A percentile compares a stretch with the other conserved stretches of the same genome.
These are phyloP conservation scores for Leptothorax acervorum DNA, from an alignment of 2,888 invertebrate species.

Conservation along the genomic window DNA sequence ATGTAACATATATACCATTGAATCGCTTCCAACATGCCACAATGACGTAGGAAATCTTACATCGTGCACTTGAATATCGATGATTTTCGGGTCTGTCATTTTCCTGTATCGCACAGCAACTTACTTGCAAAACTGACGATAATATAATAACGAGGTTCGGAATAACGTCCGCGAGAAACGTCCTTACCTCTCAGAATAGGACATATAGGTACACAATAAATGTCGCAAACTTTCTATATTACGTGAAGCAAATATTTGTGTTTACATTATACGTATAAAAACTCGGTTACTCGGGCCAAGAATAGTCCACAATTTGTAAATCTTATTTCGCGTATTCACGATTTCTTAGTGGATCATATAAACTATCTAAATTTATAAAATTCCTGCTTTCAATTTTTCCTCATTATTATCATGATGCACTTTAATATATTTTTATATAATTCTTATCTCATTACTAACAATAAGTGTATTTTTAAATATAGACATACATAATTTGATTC, in stretches of 20 bases:
- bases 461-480: background rate
- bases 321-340: background rate
- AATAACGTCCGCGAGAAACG: background rate
- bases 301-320: background rate
- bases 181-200: background rate
- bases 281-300: background rate
- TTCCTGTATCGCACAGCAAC: background rate
- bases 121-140: background rate
- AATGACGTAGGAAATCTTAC: constrained; percentile 95
- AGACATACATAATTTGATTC: background rate
- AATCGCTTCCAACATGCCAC: constrained; percentile 94
- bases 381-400: background rate
- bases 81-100: constrained; percentile 85
- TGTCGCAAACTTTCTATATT: background rate
- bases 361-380: background rate
- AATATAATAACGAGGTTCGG: background rate
- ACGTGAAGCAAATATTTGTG: background rate
- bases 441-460: background rate
- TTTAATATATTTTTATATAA: background rate
- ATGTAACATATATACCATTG: constrained; percentile 89
- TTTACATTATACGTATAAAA: background rate
- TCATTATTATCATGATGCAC: background rate
- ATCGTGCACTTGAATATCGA: constrained; percentile 89
- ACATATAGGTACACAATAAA: background rate
- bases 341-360: background rate